A percentile compares a stretch with the other conserved stretches of the same genome.
Evolutionary conservation across 2,888 invertebrate species (phyloP).

Genomic region (Bellardia pandia): DNA sequence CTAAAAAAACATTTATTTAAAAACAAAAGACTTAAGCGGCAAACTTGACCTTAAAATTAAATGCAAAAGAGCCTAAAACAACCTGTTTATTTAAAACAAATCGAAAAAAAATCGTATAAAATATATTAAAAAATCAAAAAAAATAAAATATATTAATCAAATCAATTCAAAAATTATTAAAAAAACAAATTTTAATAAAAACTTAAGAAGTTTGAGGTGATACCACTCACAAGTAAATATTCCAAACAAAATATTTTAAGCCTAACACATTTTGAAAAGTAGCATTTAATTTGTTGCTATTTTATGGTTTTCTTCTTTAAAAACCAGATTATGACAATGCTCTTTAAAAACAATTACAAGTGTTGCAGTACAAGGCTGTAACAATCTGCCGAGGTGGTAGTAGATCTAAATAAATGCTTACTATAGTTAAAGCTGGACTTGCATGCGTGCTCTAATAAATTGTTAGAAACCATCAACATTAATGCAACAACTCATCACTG

Average conservation of each 20-base stretch:
- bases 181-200: constrained; percentile 8
- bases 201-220: not conserved
- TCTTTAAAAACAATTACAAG: constrained; percentile 66
- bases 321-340: constrained; percentile 46
- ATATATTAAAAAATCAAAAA: not conserved
- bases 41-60: constrained; percentile 36
- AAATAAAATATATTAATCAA: not conserved
- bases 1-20: not conserved
- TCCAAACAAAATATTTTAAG: not conserved
- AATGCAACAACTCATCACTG: constrained; percentile 82
- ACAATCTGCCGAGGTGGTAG: constrained; percentile 10
- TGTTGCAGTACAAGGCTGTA: constrained; percentile 74
- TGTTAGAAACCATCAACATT: constrained; percentile 79
- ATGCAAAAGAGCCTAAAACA: not conserved
- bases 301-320: not conserved
- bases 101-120: not conserved
- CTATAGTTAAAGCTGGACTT: not conserved
- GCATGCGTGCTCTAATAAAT: constrained; percentile 81
- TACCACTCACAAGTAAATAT: not conserved
- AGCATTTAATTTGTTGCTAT: constrained; percentile 8
- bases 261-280: not conserved
- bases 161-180: not conserved
- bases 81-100: constrained; percentile 1
- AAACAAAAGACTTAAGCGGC: constrained; percentile 31
- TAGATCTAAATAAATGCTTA: not conserved